A percentile compares a stretch with the other conserved stretches of the same genome.
These are phyloP conservation scores for Zygothrica quintamaculata DNA, from an alignment of 2,888 invertebrate species.

Conservation along the genomic window DNA sequence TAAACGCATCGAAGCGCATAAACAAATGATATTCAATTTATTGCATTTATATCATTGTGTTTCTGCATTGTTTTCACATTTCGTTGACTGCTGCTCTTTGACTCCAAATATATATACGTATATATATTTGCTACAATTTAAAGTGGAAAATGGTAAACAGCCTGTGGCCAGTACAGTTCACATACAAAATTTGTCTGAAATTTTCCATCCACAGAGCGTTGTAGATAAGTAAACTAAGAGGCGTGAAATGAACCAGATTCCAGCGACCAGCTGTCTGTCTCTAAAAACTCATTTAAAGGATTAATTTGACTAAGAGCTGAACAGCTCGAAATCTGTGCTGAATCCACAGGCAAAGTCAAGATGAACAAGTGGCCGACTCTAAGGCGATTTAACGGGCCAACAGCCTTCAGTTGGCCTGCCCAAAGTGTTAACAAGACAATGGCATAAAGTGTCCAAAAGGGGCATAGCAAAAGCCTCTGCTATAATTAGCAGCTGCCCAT, in stretches of 20 bases:
- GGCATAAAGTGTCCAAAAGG: conserved; percentile 26
- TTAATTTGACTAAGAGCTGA: conserved; percentile 64
- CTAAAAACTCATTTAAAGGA: conserved; percentile 69
- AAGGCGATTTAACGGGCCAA: conserved; percentile 64
- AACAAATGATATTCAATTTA: conserved; percentile 80
- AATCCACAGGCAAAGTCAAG: conserved; percentile 2
- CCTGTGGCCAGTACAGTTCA: too few species aligned
- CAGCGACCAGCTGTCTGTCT: conserved; percentile 44
- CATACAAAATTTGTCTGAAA: too few species aligned
- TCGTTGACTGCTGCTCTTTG: conserved; percentile 2
- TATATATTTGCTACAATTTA: conserved; percentile 33
- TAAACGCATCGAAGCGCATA: conserved; percentile 74
- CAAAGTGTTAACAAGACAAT: conserved; percentile 37
- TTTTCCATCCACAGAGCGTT: not conserved
- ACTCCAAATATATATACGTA: conserved; percentile 35
- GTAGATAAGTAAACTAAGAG: conserved; percentile 39
- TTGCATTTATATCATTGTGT: conserved; percentile 55
- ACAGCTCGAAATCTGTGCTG: conserved; percentile 30
- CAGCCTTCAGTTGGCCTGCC: conserved; percentile 5
- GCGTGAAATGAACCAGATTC: conserved; percentile 36
- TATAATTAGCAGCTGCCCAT: conserved; percentile 60
- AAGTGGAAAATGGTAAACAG: too few species aligned
- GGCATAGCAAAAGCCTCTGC: conserved; percentile 2
- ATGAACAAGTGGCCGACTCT: conserved; percentile 26
- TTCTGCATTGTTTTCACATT: conserved; percentile 45